Conservation (phyloP, 1,140 invertebrate genomes). For the Eriosoma lanigerum region DNA sequence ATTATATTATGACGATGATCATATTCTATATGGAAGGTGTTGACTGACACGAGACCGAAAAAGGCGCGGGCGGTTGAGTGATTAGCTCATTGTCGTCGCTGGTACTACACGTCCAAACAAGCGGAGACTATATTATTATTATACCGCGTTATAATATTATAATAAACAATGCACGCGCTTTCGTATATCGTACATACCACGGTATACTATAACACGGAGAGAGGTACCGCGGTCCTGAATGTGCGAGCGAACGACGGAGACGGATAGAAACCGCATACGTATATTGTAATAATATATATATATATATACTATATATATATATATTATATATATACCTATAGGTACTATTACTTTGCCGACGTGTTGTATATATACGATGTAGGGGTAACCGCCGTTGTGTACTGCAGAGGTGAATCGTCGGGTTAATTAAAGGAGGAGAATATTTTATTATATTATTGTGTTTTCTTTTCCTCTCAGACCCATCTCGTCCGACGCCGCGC, state of each 20-base stretch:
- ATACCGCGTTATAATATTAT: not conserved
- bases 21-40: conserved; percentile 5
- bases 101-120: conserved; percentile 38
- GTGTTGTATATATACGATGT: too few relatives aligned
- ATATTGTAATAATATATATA: too few relatives aligned
- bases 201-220: not conserved
- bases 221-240: not conserved
- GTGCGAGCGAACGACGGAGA: not conserved
- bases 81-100: conserved; percentile 38
- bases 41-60: conserved; percentile 25
- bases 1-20: not conserved
- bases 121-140: not conserved
- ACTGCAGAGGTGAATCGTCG: conserved; percentile 27
- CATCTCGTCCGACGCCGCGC: not conserved
- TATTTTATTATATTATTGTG: not conserved
- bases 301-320: too few relatives aligned
- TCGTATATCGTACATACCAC: conserved; percentile 1
- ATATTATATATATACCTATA: too few relatives aligned
- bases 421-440: conserved; percentile 48
- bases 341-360: too few relatives aligned
- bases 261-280: conserved; percentile 19
- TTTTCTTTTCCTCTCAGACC: not conserved
- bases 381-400: not conserved
- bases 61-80: conserved; percentile 37
- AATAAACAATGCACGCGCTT: conserved; percentile 44